Percentiles rank a stretch among this genome's conserved stretches.
phyloP scores from a whole-genome alignment of 1,140 invertebrate genomes.

The Drosophila paulistorum region DNA sequence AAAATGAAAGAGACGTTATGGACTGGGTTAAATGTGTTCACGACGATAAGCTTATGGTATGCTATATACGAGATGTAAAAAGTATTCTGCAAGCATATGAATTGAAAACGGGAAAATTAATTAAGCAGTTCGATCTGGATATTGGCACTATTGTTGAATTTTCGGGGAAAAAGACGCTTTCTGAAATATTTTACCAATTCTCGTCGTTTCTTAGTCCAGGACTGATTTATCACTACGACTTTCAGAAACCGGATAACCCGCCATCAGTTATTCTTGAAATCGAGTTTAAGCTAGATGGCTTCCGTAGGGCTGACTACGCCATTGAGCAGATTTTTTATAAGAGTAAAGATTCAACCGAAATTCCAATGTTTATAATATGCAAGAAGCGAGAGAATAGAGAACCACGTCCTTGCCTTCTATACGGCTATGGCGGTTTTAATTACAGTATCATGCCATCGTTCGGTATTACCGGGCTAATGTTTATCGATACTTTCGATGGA shows the following conservation, averaged over 20 bases:
- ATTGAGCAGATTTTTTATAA: slow-evolving; percentile 96
- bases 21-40: slow-evolving; percentile 94
- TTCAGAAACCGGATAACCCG: slow-evolving; percentile 85
- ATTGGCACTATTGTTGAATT: slow-evolving; percentile 93
- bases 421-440: slow-evolving; percentile 99
- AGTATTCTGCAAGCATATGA: slow-evolving; percentile 92
- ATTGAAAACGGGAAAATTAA: slow-evolving; percentile 88
- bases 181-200: slow-evolving; percentile 97
- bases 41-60: slow-evolving; percentile 92
- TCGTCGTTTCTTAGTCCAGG: slow-evolving; percentile 96
- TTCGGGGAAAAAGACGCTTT: slow-evolving; percentile 92
- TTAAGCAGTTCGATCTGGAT: slow-evolving; percentile 90
- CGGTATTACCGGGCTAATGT: slow-evolving; percentile 86
- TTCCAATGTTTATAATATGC: slow-evolving; percentile 98
- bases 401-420: slow-evolving; percentile 92
- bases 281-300: slow-evolving; percentile 92
- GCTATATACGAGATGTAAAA: slow-evolving; percentile 98
- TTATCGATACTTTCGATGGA: slow-evolving; percentile 95
- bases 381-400: slow-evolving; percentile 87
- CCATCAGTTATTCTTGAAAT: slow-evolving; percentile 86
- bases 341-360: slow-evolving; percentile 96
- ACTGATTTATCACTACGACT: slow-evolving; percentile 92
- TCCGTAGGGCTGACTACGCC: slow-evolving; percentile 91
- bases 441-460: slow-evolving; percentile 94
- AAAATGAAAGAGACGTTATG: slow-evolving; percentile 94